These are phyloP conservation scores for Machimus atricapillus DNA, from an alignment of 2,888 invertebrate species.

Conservation along the genomic window DNA sequence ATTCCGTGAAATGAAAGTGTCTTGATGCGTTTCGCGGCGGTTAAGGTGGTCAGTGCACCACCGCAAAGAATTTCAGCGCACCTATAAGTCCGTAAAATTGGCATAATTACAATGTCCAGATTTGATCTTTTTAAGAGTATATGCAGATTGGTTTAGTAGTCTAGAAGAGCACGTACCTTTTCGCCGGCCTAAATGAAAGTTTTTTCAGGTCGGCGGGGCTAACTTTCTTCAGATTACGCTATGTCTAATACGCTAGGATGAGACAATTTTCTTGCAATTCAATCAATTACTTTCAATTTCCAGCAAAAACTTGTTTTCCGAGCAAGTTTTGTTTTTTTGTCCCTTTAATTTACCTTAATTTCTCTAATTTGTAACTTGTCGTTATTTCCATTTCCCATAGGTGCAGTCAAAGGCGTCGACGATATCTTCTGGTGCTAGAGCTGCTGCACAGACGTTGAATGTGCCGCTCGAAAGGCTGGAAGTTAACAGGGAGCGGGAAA, in stretches of 20 bases:
- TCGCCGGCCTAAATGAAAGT: not conserved
- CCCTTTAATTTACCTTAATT: not conserved
- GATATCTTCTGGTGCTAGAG: slow-evolving; percentile 61
- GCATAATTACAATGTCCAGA: not conserved
- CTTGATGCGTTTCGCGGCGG: not conserved
- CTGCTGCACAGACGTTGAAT: slow-evolving; percentile 61
- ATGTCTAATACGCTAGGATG: not conserved
- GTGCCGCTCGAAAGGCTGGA: slow-evolving; percentile 62
- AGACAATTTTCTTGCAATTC: not conserved
- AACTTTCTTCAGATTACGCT: not conserved
- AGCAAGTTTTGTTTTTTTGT: not conserved
- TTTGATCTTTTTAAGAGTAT: not conserved
- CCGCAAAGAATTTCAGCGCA: not conserved
- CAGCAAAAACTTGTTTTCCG: not conserved
- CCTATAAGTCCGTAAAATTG: not conserved
- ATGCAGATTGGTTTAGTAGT: not conserved
- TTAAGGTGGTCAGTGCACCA: not conserved
- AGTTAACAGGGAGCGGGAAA: slow-evolving; percentile 53
- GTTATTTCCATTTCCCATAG: slow-evolving; percentile 50
- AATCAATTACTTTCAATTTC: slow-evolving; percentile 19
- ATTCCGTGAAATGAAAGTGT: not conserved
- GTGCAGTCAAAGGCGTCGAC: slow-evolving; percentile 61
- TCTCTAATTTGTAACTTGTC: not conserved
- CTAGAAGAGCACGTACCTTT: not conserved
- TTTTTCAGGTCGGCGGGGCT: not conserved